phyloP scores from a whole-genome alignment of 2,888 invertebrate species.

The Meiosimyza platycephala region DNA sequence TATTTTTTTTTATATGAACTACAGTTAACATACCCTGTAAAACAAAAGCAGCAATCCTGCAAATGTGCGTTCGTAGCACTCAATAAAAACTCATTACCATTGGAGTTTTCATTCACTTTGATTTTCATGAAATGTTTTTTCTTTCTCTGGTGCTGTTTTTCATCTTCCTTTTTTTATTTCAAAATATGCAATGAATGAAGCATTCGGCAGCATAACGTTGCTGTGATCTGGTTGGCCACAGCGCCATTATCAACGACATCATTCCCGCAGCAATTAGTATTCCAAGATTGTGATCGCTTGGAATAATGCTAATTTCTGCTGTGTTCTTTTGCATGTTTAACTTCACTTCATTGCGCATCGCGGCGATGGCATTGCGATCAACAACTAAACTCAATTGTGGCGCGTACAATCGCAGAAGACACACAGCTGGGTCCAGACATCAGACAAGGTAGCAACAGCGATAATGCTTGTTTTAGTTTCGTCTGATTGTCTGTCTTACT shows the following conservation, averaged over 20 bases:
- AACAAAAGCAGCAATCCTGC: too few relatives aligned
- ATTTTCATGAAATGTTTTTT: neutral
- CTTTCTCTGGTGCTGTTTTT: neutral
- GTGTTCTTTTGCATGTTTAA: slow-evolving; percentile 34
- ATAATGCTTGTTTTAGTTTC: slow-evolving; percentile 29
- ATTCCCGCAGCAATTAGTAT: slow-evolving; percentile 62
- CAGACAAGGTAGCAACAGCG: slow-evolving; percentile 24
- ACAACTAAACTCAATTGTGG: neutral
- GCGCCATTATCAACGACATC: slow-evolving; percentile 3
- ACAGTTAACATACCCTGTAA: too few relatives aligned
- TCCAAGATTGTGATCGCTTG: slow-evolving; percentile 66
- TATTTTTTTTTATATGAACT: too few relatives aligned
- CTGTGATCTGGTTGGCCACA: slow-evolving; percentile 26
- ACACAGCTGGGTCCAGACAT: slow-evolving; percentile 34
- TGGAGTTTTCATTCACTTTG: slow-evolving; percentile 14
- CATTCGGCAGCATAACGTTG: neutral
- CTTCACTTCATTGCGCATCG: slow-evolving; percentile 9
- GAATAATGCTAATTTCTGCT: slow-evolving; percentile 64
- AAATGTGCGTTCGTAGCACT: slow-evolving; percentile 16
- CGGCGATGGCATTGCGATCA: slow-evolving; percentile 17
- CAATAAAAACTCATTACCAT: slow-evolving; percentile 22
- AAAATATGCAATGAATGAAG: slow-evolving; percentile 60
- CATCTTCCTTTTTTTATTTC: slow-evolving; percentile 36
- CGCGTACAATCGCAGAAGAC: slow-evolving; percentile 1
- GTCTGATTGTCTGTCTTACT: neutral